Percentiles rank a stretch among this genome's conserved stretches.
These are phyloP conservation scores for Hemiscyllium ocellatum DNA, from an alignment of 2,113 vertebrate genomes.

Conservation along the genomic window DNA sequence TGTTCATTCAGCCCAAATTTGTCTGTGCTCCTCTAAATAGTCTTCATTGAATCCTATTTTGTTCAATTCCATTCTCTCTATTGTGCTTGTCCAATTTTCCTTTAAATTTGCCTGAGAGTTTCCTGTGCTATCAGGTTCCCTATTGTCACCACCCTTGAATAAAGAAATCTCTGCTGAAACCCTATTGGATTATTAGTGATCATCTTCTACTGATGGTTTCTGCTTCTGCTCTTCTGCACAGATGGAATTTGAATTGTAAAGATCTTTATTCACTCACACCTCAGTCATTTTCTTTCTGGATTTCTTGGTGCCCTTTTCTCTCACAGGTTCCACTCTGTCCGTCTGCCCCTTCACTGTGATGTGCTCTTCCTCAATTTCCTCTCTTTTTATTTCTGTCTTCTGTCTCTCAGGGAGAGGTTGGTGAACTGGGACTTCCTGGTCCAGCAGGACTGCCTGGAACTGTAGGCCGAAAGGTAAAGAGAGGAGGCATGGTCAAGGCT, in stretches of 20 bases:
- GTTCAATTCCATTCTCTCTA: background rate
- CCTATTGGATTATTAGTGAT: background rate
- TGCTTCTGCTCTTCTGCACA: background rate
- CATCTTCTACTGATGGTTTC: background rate
- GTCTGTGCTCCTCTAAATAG: background rate
- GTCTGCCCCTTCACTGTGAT: background rate
- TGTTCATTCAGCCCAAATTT: background rate
- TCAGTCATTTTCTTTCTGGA: background rate
- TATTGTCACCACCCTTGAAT: background rate
- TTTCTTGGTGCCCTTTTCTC: background rate
- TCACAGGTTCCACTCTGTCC: background rate
- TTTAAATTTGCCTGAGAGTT: background rate
- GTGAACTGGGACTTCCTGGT: constrained; percentile 54
- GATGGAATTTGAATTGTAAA: background rate
- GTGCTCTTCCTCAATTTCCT: background rate
- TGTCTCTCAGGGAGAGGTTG: constrained; percentile 66
- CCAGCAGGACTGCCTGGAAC: constrained; percentile 58
- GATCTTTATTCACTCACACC: background rate
- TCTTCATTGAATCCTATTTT: background rate
- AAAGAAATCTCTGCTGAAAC: background rate
- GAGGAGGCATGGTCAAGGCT: background rate
- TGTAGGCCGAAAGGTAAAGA: constrained; percentile 65
- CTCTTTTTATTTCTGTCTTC: constrained; percentile 41
- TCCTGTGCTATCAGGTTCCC: background rate
- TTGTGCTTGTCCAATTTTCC: background rate